These are phyloP conservation scores for Drosophila demipolita DNA, from an alignment of 2,888 invertebrate species.

Conservation along the genomic window DNA sequence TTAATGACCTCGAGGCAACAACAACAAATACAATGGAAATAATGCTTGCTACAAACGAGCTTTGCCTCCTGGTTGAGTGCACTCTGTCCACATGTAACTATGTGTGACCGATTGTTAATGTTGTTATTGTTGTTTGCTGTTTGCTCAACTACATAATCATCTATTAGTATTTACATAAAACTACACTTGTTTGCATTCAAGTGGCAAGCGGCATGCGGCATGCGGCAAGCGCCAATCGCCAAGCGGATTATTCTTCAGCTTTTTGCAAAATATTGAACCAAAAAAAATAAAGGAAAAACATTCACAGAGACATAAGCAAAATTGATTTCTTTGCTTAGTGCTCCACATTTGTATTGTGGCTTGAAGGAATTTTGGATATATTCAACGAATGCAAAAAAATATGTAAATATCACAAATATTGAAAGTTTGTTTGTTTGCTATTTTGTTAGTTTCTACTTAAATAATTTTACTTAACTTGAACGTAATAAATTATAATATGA, in stretches of 20 bases:
- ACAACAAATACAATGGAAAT: slow-evolving; percentile 28
- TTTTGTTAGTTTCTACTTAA: neutral
- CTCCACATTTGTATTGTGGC: slow-evolving; percentile 15
- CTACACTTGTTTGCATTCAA: slow-evolving; percentile 80
- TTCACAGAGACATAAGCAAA: slow-evolving; percentile 8
- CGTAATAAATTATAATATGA: neutral
- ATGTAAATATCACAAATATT: slow-evolving; percentile 24
- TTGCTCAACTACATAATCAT: slow-evolving; percentile 80
- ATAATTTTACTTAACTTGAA: neutral
- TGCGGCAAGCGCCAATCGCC: slow-evolving; percentile 48
- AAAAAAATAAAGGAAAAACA: slow-evolving; percentile 1
- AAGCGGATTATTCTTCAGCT: slow-evolving; percentile 67
- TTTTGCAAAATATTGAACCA: slow-evolving; percentile 10
- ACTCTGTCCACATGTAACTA: slow-evolving; percentile 76
- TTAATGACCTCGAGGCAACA: slow-evolving; percentile 80
- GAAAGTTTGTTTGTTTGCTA: slow-evolving; percentile 9
- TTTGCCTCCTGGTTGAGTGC: slow-evolving; percentile 72
- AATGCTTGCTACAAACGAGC: slow-evolving; percentile 53
- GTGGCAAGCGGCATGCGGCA: slow-evolving; percentile 34
- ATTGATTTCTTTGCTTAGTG: slow-evolving; percentile 29
- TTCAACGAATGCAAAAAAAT: slow-evolving; percentile 24
- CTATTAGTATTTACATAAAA: slow-evolving; percentile 79
- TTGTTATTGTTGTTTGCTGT: slow-evolving; percentile 56
- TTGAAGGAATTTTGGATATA: neutral
- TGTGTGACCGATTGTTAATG: slow-evolving; percentile 71